Percentiles rank a stretch among this genome's conserved stretches.
These are phyloP conservation scores for Gymnocypris eckloni DNA, from an alignment of 2,797 vertebrate species.

Conservation along the genomic window DNA sequence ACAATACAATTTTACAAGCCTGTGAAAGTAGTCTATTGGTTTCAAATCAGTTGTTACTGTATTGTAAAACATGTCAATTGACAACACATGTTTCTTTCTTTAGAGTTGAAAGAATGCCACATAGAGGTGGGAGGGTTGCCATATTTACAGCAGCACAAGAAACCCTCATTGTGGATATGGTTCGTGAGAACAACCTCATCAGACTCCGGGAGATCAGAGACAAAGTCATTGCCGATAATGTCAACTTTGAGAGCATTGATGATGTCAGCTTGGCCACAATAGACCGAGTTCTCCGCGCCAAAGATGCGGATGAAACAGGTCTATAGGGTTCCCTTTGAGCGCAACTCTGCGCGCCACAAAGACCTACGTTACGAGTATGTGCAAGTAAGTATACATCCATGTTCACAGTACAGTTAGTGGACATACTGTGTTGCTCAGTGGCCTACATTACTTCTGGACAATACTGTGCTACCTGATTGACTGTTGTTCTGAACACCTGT, in stretches of 20 bases:
- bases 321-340: slow-evolving; percentile 50
- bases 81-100: slow-evolving; percentile 35
- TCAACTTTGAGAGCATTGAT: slow-evolving; percentile 55
- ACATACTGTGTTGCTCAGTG: too few species aligned
- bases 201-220: slow-evolving; percentile 44
- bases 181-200: slow-evolving; percentile 50
- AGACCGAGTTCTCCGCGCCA: too few species aligned
- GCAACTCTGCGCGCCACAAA: slow-evolving; percentile 46
- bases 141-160: slow-evolving; percentile 20
- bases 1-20: too few species aligned
- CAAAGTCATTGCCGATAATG: slow-evolving; percentile 54
- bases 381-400: too few species aligned
- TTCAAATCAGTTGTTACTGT: not conserved
- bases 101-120: slow-evolving; percentile 49
- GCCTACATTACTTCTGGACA: too few species aligned
- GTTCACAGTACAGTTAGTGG: too few species aligned
- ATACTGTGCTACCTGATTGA: too few species aligned
- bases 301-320: too few species aligned
- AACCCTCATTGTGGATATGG: slow-evolving; percentile 31
- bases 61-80: slow-evolving; percentile 30
- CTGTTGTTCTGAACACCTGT: too few species aligned
- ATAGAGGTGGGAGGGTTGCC: slow-evolving; percentile 38
- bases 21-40: too few species aligned
- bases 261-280: slow-evolving; percentile 29
- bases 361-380: too few species aligned